These are phyloP conservation scores for Nesoenas mayeri DNA, from an alignment of 2,113 vertebrate species.

Conservation along the genomic window DNA sequence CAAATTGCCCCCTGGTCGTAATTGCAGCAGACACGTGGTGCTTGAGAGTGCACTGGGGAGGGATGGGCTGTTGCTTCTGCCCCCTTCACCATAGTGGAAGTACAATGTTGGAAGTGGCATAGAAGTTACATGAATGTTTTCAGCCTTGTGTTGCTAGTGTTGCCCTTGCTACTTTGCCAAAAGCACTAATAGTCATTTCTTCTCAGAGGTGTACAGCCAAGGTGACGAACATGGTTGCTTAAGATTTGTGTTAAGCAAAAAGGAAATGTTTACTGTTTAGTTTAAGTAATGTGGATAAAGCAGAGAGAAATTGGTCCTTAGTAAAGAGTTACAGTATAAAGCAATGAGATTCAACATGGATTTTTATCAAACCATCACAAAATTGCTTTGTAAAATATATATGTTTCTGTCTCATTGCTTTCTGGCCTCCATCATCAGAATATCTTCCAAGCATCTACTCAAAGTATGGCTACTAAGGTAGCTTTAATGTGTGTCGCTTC, in stretches of 20 bases:
- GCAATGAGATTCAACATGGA: neutral
- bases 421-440: neutral
- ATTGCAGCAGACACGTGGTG: accelerated
- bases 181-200: neutral
- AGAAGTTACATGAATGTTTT: neutral
- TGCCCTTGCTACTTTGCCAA: neutral
- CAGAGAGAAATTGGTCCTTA: neutral
- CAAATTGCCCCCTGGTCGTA: neutral
- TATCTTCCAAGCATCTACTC: neutral
- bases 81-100: neutral
- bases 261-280: neutral
- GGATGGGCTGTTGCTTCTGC: neutral
- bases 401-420: neutral
- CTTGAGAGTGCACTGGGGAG: neutral
- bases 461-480: neutral
- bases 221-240: neutral
- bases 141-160: neutral
- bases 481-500: neutral
- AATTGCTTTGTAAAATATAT: neutral
- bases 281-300: neutral
- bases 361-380: neutral
- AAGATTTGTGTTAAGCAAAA: neutral
- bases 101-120: neutral
- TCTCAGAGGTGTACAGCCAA: neutral
- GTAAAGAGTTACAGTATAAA: neutral